Conservation (phyloP, 1,140 invertebrate genomes). For the Anagrus nilaparvatae region DNA sequence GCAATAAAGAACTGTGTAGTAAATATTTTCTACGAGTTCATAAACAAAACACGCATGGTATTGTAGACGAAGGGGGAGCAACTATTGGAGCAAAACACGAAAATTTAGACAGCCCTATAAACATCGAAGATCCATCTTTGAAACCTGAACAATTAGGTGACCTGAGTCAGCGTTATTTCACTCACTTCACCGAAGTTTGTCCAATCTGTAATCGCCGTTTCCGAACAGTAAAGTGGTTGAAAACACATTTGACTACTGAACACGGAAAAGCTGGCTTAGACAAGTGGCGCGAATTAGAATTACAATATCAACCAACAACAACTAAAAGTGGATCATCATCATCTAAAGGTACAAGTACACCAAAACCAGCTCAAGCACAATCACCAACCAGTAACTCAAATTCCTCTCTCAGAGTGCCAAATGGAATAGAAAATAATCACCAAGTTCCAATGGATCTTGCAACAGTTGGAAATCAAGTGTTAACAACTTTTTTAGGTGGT, state of each 20-base stretch:
- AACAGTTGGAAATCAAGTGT: conserved; percentile 41
- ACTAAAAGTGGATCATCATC: conserved; percentile 9
- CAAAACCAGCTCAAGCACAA: conserved; percentile 12
- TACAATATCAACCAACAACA: conserved; percentile 31
- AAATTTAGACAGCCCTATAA: conserved; percentile 21
- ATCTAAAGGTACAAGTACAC: conserved; percentile 23
- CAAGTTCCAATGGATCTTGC: conserved; percentile 27
- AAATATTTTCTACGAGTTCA: conserved; percentile 96
- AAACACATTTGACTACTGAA: conserved; percentile 78
- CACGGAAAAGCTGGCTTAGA: conserved; percentile 65
- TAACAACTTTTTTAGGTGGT: conserved; percentile 50
- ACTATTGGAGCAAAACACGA: conserved; percentile 25
- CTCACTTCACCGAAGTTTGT: conserved; percentile 70
- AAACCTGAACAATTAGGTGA: conserved; percentile 47
- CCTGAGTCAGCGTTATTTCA: conserved; percentile 53
- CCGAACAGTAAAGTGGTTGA: conserved; percentile 80
- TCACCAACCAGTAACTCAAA: conserved; percentile 38
- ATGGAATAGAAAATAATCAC: conserved; percentile 38
- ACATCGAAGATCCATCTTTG: conserved; percentile 40
- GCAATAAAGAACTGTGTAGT: conserved; percentile 93
- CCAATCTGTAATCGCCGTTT: conserved; percentile 80
- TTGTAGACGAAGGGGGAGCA: conserved; percentile 58
- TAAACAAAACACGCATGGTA: conserved; percentile 96
- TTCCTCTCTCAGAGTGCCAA: conserved; percentile 53
- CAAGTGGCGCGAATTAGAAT: conserved; percentile 58